Base-by-base conservation (phyloP, 2,888 invertebrate species). In the Catocala fraxini region DNA sequence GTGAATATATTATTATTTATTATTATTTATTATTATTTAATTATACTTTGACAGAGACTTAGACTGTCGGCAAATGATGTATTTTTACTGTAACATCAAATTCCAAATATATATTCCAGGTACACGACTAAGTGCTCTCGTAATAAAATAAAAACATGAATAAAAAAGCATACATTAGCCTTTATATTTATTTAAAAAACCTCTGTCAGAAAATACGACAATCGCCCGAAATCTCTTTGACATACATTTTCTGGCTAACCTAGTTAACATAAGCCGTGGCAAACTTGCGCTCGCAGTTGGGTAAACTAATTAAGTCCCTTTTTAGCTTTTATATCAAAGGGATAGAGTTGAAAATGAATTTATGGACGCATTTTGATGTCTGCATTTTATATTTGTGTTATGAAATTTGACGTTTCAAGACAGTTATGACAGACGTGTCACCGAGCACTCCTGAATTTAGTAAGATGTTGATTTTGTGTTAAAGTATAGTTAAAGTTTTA, bases 381-480 rank as follows among this genome's bases (percentile, higher is more conserved):
- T 57, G 13, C 34, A 53, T 60, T 12, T 51, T 48, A 70, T 46
- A n/a, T 64, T 75, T 58, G 76, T 59, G 41, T 58, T 54, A 63
- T 69, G 55, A 67, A 70, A 79, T 79, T 72, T 79, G 79, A 81
- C 77, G 73, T 79, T 75, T 71, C 68, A 59, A 71, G 81, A 80
- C 77, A 78, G 73, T 75, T 80, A 79, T 78, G 81, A 76, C 69
- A 66, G 63, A 72, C 68, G 68, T 70, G 77, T 79, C 77, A 79
- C 64, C 67, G 67, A 69, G 53, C 68, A 58, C 56, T 67, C 45
- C 58, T 11, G 56, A 62, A 68, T 73, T 71, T 56, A 65, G 64
- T 48, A 62, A 59, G 71, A 71, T 68, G 62, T 66, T 66, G 59
- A 59, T 56, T 68, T 63, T 67, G 53, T 63, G 63, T 49, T 49